A percentile compares a stretch with the other conserved stretches of the same genome.
Conservation (phyloP, 2,113 vertebrate genomes). For the Acinonyx jubatus region DNA sequence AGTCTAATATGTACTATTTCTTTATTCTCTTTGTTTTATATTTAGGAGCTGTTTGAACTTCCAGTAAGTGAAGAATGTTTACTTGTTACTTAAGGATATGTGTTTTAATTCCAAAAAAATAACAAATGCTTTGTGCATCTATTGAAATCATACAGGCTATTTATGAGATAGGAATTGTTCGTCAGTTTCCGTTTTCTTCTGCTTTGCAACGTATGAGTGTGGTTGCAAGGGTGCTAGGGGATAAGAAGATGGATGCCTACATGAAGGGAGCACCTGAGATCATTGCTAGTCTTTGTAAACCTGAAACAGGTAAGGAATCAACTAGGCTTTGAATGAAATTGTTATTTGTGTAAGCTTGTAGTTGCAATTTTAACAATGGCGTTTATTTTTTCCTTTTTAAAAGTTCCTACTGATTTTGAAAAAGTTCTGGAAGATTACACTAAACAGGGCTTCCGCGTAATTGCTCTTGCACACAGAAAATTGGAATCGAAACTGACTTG, state of each 20-base stretch:
- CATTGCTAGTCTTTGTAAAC: constrained; percentile 93
- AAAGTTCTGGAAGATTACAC: constrained; percentile 94
- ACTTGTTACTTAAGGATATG: not conserved
- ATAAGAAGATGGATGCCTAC: constrained; percentile 97
- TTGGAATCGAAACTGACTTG: constrained; percentile 95
- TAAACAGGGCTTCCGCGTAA: constrained; percentile 97
- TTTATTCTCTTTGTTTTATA: constrained; percentile 30
- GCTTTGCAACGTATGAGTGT: constrained; percentile 96
- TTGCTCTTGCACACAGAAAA: constrained; percentile 96
- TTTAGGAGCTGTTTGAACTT: constrained; percentile 96
- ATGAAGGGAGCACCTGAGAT: constrained; percentile 97
- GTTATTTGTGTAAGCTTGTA: not conserved
- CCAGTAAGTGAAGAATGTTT: constrained; percentile 88
- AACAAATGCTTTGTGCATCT: constrained; percentile 45
- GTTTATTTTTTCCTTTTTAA: constrained; percentile 22
- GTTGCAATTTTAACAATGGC: constrained; percentile 17
- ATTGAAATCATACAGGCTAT: constrained; percentile 83
- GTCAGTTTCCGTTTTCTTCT: constrained; percentile 98
- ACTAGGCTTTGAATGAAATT: not conserved
- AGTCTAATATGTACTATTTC: constrained; percentile 25
- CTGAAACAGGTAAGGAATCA: constrained; percentile 89
- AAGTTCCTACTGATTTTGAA: constrained; percentile 94
- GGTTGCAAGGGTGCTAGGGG: constrained; percentile 91
- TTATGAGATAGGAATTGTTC: constrained; percentile 97
- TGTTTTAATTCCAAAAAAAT: constrained; percentile 23